These are phyloP conservation scores for Myrmecobius fasciatus DNA, from an alignment of 2,113 vertebrate genomes.

Conservation along the genomic window DNA sequence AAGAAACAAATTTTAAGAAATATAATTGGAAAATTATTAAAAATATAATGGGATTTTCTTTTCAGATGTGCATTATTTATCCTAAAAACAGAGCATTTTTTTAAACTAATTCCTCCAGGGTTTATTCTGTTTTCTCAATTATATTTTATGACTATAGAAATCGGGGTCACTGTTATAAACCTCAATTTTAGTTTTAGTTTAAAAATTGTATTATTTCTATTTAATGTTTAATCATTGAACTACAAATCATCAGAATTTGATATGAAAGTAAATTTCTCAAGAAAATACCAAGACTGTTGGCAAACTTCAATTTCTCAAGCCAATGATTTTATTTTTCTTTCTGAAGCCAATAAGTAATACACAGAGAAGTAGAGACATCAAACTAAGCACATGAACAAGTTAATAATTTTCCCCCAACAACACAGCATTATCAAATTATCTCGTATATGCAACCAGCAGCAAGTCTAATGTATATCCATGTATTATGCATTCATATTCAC, in stretches of 20 bases:
- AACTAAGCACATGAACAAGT: no score
- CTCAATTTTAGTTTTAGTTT: neutral
- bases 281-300: no score
- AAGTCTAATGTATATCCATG: no score
- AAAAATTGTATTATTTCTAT: neutral
- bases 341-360: neutral
- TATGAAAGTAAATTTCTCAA: neutral
- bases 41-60: neutral
- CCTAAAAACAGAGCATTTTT: no score
- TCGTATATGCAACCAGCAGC: no score
- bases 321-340: neutral
- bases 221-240: neutral
- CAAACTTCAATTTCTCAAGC: neutral
- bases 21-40: neutral
- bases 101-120: neutral
- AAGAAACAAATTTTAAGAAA: neutral
- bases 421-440: no score
- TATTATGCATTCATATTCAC: no score
- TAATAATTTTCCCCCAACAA: no score
- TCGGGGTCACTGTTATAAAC: neutral
- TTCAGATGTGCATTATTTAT: neutral
- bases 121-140: neutral
- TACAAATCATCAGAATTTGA: neutral
- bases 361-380: no score
- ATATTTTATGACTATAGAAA: neutral